These are phyloP conservation scores for Chymomyza amoena DNA, from an alignment of 2,888 invertebrate genomes.

Conservation along the genomic window DNA sequence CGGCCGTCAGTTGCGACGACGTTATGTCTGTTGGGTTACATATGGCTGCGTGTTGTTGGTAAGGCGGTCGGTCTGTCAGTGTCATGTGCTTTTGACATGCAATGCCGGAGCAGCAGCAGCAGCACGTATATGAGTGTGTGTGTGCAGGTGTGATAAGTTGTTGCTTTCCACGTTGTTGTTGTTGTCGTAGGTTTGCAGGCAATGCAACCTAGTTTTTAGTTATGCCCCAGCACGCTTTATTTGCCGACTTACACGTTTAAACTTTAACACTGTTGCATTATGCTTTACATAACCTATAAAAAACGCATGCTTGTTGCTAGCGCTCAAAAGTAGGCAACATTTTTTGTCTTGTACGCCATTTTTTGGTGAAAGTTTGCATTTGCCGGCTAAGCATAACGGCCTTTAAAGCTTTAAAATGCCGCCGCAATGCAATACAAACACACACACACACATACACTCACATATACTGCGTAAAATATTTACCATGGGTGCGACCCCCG, in stretches of 20 bases:
- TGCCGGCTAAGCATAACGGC: not conserved
- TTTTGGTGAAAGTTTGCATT: not conserved
- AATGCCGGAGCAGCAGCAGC: too few species aligned
- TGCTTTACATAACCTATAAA: slow-evolving; percentile 43
- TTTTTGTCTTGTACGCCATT: slow-evolving; percentile 11
- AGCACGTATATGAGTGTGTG: not conserved
- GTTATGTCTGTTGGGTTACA: slow-evolving; percentile 53
- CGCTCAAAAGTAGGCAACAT: slow-evolving; percentile 39
- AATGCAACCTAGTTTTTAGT: slow-evolving; percentile 12
- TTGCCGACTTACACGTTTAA: not conserved
- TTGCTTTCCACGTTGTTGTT: not conserved
- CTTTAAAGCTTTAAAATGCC: slow-evolving; percentile 1
- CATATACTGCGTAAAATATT: not conserved
- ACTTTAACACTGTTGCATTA: slow-evolving; percentile 9
- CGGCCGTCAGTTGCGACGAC: slow-evolving; percentile 34
- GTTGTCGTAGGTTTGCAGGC: slow-evolving; percentile 17
- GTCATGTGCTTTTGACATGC: slow-evolving; percentile 38
- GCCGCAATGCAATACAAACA: not conserved
- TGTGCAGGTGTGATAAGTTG: not conserved
- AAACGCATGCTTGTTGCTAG: not conserved
- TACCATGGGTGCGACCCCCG: not conserved
- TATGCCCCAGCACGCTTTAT: slow-evolving; percentile 1
- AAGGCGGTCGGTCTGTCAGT: slow-evolving; percentile 31
- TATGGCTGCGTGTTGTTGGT: not conserved
- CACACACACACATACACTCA: not conserved